These are phyloP conservation scores for Piprites chloris DNA, from an alignment of 2,113 vertebrate species.

Conservation along the genomic window DNA sequence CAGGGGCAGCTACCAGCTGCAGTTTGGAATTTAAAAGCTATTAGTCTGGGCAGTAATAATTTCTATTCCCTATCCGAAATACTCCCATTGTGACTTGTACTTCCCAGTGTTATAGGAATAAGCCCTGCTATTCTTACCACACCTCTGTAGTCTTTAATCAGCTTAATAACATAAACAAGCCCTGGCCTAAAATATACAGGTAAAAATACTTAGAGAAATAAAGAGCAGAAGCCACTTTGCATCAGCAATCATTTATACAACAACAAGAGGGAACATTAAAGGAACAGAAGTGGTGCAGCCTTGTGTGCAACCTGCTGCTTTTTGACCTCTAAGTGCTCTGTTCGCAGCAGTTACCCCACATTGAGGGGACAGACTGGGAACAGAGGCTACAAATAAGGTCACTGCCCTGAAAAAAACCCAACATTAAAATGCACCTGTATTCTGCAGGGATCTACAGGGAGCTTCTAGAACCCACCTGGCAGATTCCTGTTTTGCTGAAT, in stretches of 20 bases:
- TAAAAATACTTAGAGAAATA: neutral
- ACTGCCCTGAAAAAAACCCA: neutral
- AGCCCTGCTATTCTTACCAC: neutral
- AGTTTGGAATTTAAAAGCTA: neutral
- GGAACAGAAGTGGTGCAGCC: accelerated
- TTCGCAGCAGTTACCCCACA: accelerated
- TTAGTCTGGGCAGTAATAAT: neutral
- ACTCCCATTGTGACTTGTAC: neutral
- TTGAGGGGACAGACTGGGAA: neutral
- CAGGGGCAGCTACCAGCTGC: neutral
- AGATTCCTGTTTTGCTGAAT: accelerated
- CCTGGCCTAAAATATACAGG: neutral
- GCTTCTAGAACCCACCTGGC: neutral
- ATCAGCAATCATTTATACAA: neutral
- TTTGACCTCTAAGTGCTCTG: neutral
- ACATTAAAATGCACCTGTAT: no score
- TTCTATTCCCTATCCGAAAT: neutral
- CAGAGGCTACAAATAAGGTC: neutral
- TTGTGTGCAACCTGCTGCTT: neutral
- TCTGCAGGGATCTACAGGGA: neutral
- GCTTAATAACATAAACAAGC: constrained; percentile 26
- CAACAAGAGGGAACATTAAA: neutral
- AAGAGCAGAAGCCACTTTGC: neutral
- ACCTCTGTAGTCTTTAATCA: neutral
- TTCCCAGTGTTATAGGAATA: neutral